Conservation (phyloP, 2,888 invertebrate genomes). For the Eupithecia centaureata region DNA sequence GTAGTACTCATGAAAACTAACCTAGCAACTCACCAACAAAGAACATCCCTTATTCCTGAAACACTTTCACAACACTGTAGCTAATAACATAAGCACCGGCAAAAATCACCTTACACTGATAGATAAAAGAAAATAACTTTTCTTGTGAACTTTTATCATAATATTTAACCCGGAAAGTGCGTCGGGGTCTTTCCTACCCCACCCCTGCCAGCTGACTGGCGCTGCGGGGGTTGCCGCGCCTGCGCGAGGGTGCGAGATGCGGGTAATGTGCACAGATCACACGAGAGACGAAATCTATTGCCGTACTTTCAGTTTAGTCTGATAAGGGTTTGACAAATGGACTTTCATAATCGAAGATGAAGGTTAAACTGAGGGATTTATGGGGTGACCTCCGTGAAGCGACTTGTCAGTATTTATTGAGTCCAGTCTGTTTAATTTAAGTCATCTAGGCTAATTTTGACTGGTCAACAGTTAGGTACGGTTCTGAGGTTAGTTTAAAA, state of each 20-base stretch:
- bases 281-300: constrained; percentile 9
- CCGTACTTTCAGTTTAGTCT: not conserved
- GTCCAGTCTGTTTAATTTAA: too few species aligned
- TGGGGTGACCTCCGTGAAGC: not conserved
- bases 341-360: constrained; percentile 10
- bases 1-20: not conserved
- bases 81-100: not conserved
- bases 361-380: not conserved
- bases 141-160: not conserved
- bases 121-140: not conserved
- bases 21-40: constrained; percentile 2
- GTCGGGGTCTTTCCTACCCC: constrained; percentile 24
- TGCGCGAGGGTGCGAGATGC: constrained; percentile 49
- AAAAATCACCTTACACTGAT: not conserved
- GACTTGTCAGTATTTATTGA: not conserved
- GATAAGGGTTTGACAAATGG: constrained; percentile 24
- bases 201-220: constrained; percentile 68
- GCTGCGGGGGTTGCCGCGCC: constrained; percentile 43
- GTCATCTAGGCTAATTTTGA: too few species aligned
- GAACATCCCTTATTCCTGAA: not conserved
- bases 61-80: constrained; percentile 11
- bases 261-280: constrained; percentile 44
- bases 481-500: too few species aligned
- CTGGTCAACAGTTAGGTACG: too few species aligned
- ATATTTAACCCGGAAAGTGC: constrained; percentile 28